Conservation (phyloP, 2,888 invertebrate species). For the Geophilus truncorum region DNA sequence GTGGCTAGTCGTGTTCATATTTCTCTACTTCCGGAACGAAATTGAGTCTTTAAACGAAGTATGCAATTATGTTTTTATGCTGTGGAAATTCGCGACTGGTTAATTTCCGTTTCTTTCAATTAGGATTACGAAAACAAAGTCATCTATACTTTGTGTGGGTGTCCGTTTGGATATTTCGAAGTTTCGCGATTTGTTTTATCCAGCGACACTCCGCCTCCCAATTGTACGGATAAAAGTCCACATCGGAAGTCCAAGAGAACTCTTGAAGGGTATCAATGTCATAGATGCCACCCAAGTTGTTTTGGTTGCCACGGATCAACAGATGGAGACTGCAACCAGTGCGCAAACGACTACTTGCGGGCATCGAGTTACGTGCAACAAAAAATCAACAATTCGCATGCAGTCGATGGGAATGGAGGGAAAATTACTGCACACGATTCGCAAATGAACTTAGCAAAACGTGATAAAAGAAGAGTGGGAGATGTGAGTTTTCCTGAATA, state of each 20-base stretch:
- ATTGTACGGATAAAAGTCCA: not conserved
- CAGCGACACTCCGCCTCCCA: not conserved
- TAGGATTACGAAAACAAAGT: not conserved
- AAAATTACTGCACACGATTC: not conserved
- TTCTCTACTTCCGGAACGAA: not conserved
- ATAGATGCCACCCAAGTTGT: not conserved
- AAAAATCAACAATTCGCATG: not conserved
- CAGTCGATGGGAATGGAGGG: not conserved
- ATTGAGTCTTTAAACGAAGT: not conserved
- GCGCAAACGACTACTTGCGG: not conserved
- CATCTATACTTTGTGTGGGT: not conserved
- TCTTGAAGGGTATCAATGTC: not conserved
- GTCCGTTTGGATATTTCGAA: not conserved
- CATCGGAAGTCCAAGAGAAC: not conserved
- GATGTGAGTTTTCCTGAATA: not conserved
- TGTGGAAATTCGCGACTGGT: not conserved
- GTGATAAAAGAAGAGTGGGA: not conserved
- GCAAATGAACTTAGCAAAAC: not conserved
- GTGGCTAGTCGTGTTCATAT: not conserved
- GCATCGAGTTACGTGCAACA: not conserved
- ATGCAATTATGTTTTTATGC: not conserved
- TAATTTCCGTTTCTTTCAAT: not conserved
- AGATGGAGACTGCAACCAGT: not conserved
- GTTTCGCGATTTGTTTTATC: not conserved
- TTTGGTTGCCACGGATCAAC: conserved; percentile 1